Evolutionary conservation across 23 tunicate genomes (phyloP).

Genomic region (Styela clava): DNA sequence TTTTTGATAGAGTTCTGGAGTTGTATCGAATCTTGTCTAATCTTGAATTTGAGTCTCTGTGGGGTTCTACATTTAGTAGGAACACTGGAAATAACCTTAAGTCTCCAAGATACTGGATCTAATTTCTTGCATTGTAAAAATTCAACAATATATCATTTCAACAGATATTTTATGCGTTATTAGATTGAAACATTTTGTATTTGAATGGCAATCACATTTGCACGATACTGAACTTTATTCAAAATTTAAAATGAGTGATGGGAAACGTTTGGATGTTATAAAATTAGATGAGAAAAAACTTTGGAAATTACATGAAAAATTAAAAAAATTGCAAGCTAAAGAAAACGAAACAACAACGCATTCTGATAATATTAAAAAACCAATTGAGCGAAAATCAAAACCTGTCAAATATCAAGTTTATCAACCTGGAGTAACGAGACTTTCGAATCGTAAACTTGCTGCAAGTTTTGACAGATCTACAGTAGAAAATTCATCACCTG

Average conservation of each 20-base stretch:
- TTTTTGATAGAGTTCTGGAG: too few relatives aligned
- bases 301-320: slow-evolving; percentile 39
- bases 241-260: slow-evolving; percentile 13
- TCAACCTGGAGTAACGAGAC: slow-evolving; percentile 51
- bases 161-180: too few relatives aligned
- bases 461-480: neutral
- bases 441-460: slow-evolving; percentile 42
- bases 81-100: too few relatives aligned
- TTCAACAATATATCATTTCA: too few relatives aligned
- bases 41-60: too few relatives aligned
- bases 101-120: too few relatives aligned
- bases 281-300: slow-evolving; percentile 46
- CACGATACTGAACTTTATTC: too few relatives aligned
- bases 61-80: too few relatives aligned
- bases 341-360: slow-evolving; percentile 5
- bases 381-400: neutral
- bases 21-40: too few relatives aligned
- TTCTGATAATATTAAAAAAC: neutral
- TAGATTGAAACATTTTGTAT: too few relatives aligned
- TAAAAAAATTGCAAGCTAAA: slow-evolving; percentile 29
- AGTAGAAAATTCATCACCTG: neutral
- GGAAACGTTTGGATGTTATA: slow-evolving; percentile 17
- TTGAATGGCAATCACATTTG: too few relatives aligned
- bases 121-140: too few relatives aligned
- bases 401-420: slow-evolving; percentile 65